Evolutionary conservation across 2,888 invertebrate genomes (phyloP).

Genomic region (Pachydiplax longipennis): DNA sequence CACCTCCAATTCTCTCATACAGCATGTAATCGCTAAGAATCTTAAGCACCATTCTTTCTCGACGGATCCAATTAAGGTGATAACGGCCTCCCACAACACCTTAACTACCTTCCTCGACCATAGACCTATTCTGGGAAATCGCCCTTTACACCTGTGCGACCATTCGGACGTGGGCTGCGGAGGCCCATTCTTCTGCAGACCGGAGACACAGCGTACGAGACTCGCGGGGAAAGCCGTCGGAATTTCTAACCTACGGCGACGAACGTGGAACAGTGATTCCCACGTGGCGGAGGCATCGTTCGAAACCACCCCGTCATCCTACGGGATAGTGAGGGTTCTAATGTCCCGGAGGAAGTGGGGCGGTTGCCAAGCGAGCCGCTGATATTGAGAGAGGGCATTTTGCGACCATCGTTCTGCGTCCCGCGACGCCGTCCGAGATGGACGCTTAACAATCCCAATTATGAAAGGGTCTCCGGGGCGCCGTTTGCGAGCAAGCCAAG

Average conservation of each 20-base stretch:
- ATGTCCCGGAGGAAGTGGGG: background rate
- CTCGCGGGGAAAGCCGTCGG: background rate
- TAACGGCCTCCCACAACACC: background rate
- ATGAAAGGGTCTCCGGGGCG: background rate
- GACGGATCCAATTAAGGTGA: background rate
- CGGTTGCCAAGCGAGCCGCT: background rate
- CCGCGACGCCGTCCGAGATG: background rate
- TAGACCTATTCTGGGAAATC: constrained; percentile 11
- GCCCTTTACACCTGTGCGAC: background rate
- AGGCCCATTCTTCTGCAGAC: background rate
- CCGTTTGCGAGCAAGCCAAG: background rate
- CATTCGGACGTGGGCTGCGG: background rate
- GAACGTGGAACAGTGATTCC: background rate
- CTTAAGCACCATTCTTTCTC: background rate
- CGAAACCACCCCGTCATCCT: background rate
- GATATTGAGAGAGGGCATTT: background rate
- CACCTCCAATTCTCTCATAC: background rate
- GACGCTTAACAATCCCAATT: background rate
- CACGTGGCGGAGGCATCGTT: background rate
- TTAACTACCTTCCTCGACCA: background rate
- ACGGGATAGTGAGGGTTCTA: background rate
- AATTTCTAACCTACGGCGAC: background rate
- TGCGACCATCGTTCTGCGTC: background rate
- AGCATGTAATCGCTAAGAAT: background rate
- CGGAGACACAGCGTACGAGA: background rate